Base-by-base conservation (phyloP, 2,797 vertebrate species). In the Leuciscus waleckii region DNA sequence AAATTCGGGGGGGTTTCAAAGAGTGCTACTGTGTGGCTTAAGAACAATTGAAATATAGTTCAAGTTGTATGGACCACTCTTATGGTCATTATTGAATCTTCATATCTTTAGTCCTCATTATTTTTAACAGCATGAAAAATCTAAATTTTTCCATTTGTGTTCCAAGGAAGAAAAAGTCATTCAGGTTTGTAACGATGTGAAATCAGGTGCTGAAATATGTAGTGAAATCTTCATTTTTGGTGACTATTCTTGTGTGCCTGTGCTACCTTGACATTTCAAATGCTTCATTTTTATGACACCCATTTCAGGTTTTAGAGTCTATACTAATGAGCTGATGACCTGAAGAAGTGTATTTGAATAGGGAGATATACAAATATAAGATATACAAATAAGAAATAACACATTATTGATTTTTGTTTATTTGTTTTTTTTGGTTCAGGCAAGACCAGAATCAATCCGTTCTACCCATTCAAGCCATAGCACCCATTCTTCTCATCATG, bases 401-500 rank as follows among this genome's bases (percentile, higher is more conserved):
- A 13, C 11, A 8, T 51, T 41, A 63, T 65, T 17, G 26, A 65
- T 65, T 65, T 10, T 16, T 32, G 26, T 11, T 89, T 65, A 26
- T 41, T 21, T 68, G 39, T 14, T 84, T 1, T 75, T 70, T 65
- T 56, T 61, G 56, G 14, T 77, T 21, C 77, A 96, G 91, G 92
- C 94, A 88, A 92, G 92, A 67, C 92, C 92, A 85, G 95, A 95
- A 87, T 90, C 93, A 0, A 88, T 90, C 83, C 84, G 95, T 13
- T 86, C 88, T 1, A 88, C 93, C 73, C 95, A 95, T 89, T 77
- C 91, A 43, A 93, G 93, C 88, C 91, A 94, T 11, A 91, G 94
- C 90, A 93, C 92, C 90, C 94, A 95, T 93, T 46, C 88, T 43
- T 0, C 82, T 91, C 35, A 56, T 49, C 80, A 81, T 68, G 91